Evolutionary conservation across 2,113 vertebrate species (phyloP).

Genomic region (Bujurquina vittata): DNA sequence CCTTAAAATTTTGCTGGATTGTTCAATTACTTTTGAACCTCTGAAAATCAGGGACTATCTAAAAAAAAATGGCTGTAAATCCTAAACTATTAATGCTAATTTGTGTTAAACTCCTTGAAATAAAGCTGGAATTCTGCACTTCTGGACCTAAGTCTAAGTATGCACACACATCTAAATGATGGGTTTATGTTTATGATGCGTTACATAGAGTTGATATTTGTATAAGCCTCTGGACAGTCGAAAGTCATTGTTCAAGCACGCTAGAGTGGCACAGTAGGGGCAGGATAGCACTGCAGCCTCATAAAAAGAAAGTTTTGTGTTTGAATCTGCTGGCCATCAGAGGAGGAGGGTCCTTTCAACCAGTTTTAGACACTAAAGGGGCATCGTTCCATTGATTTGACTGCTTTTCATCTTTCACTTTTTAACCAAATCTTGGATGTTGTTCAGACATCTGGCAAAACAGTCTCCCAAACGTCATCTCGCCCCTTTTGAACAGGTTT

Average conservation of each 20-base stretch:
- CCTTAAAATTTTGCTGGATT: neutral
- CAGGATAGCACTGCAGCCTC: neutral
- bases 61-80: neutral
- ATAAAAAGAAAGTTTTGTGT: neutral
- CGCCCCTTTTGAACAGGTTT: neutral
- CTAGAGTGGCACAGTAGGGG: neutral
- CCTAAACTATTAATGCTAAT: neutral
- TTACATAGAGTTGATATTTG: neutral
- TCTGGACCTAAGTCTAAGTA: neutral
- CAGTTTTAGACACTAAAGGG: neutral
- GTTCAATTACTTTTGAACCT: too few species aligned
- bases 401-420: neutral
- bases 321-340: neutral
- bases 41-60: too few species aligned
- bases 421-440: neutral
- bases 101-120: neutral
- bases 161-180: neutral
- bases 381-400: neutral
- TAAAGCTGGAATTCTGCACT: neutral
- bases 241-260: neutral
- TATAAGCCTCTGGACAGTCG: neutral
- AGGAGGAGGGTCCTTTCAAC: neutral
- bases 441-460: neutral
- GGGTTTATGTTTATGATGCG: neutral
- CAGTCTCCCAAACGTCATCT: neutral